Evolutionary conservation across 1,140 invertebrate genomes (phyloP), one percentile per base, ranked within the genome.

Genomic region (Paraescarpia echinospica): DNA sequence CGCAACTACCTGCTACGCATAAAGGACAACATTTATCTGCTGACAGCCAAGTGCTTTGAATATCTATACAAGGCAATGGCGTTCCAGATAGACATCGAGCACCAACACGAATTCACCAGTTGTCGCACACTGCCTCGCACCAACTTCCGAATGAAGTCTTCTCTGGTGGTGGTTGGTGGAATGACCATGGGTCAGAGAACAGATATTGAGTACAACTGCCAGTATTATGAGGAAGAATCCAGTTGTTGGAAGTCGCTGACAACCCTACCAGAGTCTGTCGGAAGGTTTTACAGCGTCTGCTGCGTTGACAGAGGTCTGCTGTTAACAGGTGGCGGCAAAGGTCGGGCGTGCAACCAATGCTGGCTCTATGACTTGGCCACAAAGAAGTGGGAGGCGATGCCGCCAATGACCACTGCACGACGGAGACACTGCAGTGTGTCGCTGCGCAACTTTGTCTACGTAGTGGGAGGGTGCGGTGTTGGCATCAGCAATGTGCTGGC

Each of bases 331-430:
- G 92, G 59, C 33, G 0, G 0, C 1, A 48, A 31, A 48, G 88
- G 88, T n/a, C 4, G 12, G 41, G 92, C 34, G 51, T 4, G 14
- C 0, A 34, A 51, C n/a, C 18, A 92, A 34, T 77, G 48, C 59
- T 92, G 92, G 92, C 88, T 89, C 34, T 92, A 89, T 34, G 92
- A 92, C 9, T 0, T 34, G 8, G 2, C 88, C 51, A 88, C 1
- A 0, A 92, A 89, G 92, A 92, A 92, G 12, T 92, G 92, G 92
- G 88, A 92, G 12, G 33, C 77, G 33, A 34, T 92, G 48, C 33
- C 92, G 9, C 48, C 92, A 88, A 9, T 92, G 0, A 34, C 34
- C 33, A 89, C 51, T 77, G 41, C 92, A 18, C 33, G 92, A 18
- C 12, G 92, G 0, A 6, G 14, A 4, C 92, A 92, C 59, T 34